Evolutionary conservation across 2,888 invertebrate genomes (phyloP), one percentile per base, ranked within the genome.

Genomic region (Caenorhabditis sp.): DNA sequence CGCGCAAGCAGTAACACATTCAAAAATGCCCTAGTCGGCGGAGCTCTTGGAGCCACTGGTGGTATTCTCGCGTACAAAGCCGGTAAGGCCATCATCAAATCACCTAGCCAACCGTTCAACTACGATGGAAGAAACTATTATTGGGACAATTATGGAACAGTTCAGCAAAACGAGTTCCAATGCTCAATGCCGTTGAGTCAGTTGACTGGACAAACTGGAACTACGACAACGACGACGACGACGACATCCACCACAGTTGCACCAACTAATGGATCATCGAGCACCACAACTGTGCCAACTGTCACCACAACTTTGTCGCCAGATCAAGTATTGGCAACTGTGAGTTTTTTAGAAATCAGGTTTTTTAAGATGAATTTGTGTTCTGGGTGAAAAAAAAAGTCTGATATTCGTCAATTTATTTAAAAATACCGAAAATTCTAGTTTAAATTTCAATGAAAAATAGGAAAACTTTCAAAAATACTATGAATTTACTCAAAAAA

Each of bases 11-110:
- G 66, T 59, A 64, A 71, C 36, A 71, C 77, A 20, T 86, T 85
- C 77, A 84, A 82, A 50, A 75, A 77, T 23, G 86, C 86, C 0
- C 73, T 86, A n/a, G 80, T 84, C 52, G 86, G 85, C 59, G 86
- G 83, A 58, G 86, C 84, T 25, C 61, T 85, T 59, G 84, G 84
- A 59, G 81, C 84, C 3, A 79, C 84, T n/a, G 85, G 84, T 67
- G 84, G 78, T 61, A 76, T 78, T 60, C 59, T 80, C 20, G 68
- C 73, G 36, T 80, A 77, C 62, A 77, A 80, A 59, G 75, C 75
- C 38, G 84, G 82, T 43, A 85, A 85, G 64, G 84, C 85, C 7
- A 84, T 85, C 58, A 82, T 85, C 64, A 63, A 69, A 58, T 82
- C 81, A 14, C 79, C 78, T 5, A 63, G 79, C 20, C 63, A 57